phyloP scores from a whole-genome alignment of 2,797 vertebrate species.

The Valencia hispanica region DNA sequence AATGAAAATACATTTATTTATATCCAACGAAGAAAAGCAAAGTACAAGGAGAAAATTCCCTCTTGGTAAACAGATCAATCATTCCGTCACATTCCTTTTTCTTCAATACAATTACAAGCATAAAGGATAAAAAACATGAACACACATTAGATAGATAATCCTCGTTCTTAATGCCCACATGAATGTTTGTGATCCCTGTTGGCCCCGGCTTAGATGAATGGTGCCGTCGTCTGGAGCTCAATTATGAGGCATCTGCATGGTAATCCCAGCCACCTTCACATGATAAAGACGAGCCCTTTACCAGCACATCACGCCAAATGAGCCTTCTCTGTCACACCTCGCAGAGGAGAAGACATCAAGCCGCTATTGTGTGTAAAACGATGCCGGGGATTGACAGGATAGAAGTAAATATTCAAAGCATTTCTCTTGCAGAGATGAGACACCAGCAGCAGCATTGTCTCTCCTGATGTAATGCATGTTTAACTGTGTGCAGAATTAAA shows the following conservation, averaged over 20 bases:
- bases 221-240: conserved; percentile 26
- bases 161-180: conserved; percentile 17
- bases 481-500: neutral
- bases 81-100: neutral
- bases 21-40: neutral
- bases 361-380: conserved; percentile 22
- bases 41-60: neutral
- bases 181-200: conserved; percentile 24
- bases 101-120: conserved; percentile 25
- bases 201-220: conserved; percentile 37
- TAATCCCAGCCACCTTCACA: conserved; percentile 55
- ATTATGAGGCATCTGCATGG: conserved; percentile 52
- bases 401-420: conserved; percentile 6
- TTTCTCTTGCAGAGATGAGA: neutral
- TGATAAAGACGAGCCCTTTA: conserved; percentile 50
- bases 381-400: neutral
- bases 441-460: neutral
- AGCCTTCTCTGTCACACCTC: conserved; percentile 41
- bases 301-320: conserved; percentile 54
- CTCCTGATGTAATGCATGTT: neutral
- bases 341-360: conserved; percentile 19
- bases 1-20: neutral
- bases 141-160: conserved; percentile 40
- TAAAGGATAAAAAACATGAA: conserved; percentile 19
- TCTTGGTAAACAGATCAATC: conserved; percentile 7